phyloP scores from a whole-genome alignment of 1,140 invertebrate species.

The Carposina sasakii region DNA sequence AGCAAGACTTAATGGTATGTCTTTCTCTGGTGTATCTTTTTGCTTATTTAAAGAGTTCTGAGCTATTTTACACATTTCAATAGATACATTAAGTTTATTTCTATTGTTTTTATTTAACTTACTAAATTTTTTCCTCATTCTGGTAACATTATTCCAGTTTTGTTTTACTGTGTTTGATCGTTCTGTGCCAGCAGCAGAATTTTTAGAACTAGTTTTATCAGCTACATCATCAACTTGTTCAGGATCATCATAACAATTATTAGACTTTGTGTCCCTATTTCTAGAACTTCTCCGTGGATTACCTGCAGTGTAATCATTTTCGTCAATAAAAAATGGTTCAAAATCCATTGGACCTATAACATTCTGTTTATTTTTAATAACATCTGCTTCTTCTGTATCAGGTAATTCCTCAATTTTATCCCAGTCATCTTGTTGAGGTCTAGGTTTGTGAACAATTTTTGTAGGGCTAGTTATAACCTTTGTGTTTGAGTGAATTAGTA shows the following conservation, averaged over 20 bases:
- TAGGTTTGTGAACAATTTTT: slow-evolving; percentile 27
- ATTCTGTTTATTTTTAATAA: slow-evolving; percentile 37
- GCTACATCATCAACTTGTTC: slow-evolving; percentile 14
- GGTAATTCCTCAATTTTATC: slow-evolving; percentile 56
- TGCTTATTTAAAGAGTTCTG: slow-evolving; percentile 26
- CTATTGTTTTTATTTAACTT: slow-evolving; percentile 52
- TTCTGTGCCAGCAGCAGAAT: slow-evolving; percentile 28
- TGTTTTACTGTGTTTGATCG: slow-evolving; percentile 35
- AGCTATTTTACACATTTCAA: slow-evolving; percentile 53
- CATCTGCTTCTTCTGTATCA: slow-evolving; percentile 28
- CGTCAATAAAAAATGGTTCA: slow-evolving; percentile 36
- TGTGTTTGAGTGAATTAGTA: slow-evolving; percentile 40
- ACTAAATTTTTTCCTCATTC: slow-evolving; percentile 59
- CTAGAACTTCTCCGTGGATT: slow-evolving; percentile 54
- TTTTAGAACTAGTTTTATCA: slow-evolving; percentile 30
- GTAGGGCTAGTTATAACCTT: slow-evolving; percentile 24
- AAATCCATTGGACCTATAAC: slow-evolving; percentile 40
- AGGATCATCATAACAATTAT: slow-evolving; percentile 15
- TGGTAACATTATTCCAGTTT: slow-evolving; percentile 57
- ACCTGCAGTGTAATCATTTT: slow-evolving; percentile 34
- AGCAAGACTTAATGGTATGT: slow-evolving; percentile 14
- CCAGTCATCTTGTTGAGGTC: slow-evolving; percentile 56
- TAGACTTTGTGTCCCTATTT: slow-evolving; percentile 35
- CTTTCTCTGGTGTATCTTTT: slow-evolving; percentile 10
- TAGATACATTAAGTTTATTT: slow-evolving; percentile 60